Percentiles rank a stretch among this genome's conserved stretches.
Conservation (phyloP, 2,113 vertebrate species). For the Dasypus novemcinctus region DNA sequence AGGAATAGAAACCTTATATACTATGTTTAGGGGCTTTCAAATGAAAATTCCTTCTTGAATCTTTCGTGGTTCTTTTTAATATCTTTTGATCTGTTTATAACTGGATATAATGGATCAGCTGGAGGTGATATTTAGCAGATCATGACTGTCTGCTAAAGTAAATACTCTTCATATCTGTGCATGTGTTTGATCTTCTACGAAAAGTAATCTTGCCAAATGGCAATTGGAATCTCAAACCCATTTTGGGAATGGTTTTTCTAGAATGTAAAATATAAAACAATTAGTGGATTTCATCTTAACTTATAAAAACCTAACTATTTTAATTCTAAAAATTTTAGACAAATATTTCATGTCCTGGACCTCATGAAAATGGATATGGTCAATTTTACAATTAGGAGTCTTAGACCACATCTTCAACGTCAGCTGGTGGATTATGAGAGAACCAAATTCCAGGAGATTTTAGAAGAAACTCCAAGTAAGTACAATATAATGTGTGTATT, state of each 20-base stretch:
- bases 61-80: not conserved
- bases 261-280: not conserved
- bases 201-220: not conserved
- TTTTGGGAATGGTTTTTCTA: not conserved
- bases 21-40: not conserved
- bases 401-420: slow-evolving; percentile 89
- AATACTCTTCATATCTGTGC: not conserved
- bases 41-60: not conserved
- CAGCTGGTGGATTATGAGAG: slow-evolving; percentile 93
- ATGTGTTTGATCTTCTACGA: not conserved
- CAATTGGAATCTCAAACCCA: not conserved
- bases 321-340: slow-evolving; percentile 82
- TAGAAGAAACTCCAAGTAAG: slow-evolving; percentile 94
- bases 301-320: slow-evolving; percentile 41
- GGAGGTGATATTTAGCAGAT: not conserved
- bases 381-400: slow-evolving; percentile 88
- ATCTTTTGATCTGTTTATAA: not conserved
- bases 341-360: slow-evolving; percentile 95
- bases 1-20: not conserved
- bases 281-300: not conserved
- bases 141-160: not conserved
- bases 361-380: slow-evolving; percentile 94
- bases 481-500: slow-evolving; percentile 43
- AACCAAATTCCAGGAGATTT: slow-evolving; percentile 92
- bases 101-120: not conserved